Percentiles rank a stretch among this genome's conserved stretches.
Evolutionary conservation across 2,888 invertebrate genomes (phyloP).

Genomic region (Helleia helle): DNA sequence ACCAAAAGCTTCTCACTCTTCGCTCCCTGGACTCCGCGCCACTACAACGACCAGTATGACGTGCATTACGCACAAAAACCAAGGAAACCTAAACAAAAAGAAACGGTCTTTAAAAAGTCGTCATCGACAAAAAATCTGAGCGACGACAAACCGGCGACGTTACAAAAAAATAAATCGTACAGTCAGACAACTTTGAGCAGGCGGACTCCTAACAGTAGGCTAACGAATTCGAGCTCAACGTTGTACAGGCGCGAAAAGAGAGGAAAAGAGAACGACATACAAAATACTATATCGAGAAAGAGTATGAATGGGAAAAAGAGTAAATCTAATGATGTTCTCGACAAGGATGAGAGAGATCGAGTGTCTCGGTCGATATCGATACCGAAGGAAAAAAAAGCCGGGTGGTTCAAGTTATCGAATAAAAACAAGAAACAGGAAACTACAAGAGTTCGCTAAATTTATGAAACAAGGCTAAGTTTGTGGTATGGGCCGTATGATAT

Average conservation of each 20-base stretch:
- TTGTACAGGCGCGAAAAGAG: slow-evolving; percentile 55
- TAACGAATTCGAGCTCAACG: slow-evolving; percentile 54
- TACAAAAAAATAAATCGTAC: slow-evolving; percentile 65
- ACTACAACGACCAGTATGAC: slow-evolving; percentile 81
- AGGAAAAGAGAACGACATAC: slow-evolving; percentile 34
- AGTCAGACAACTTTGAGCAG: slow-evolving; percentile 56
- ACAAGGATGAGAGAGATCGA: slow-evolving; percentile 61
- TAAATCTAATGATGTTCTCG: slow-evolving; percentile 77
- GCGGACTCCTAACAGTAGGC: slow-evolving; percentile 40
- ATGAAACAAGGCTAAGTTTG: no score
- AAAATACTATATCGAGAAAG: slow-evolving; percentile 54
- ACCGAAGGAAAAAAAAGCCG: slow-evolving; percentile 82
- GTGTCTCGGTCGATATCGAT: slow-evolving; percentile 80
- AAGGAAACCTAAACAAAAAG: slow-evolving; percentile 46
- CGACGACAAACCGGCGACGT: slow-evolving; percentile 40
- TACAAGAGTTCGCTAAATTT: slow-evolving; percentile 53
- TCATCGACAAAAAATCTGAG: slow-evolving; percentile 52
- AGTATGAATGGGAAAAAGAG: slow-evolving; percentile 57
- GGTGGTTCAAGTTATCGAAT: slow-evolving; percentile 80
- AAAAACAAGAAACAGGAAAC: slow-evolving; percentile 56
- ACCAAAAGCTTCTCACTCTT: slow-evolving; percentile 87
- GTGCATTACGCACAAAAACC: slow-evolving; percentile 84
- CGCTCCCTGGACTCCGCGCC: slow-evolving; percentile 88
- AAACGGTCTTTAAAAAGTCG: slow-evolving; percentile 48
- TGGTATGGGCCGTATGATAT: no score